Base-by-base conservation (phyloP, 2,797 vertebrate species). In the Alfaro cultratus region DNA sequence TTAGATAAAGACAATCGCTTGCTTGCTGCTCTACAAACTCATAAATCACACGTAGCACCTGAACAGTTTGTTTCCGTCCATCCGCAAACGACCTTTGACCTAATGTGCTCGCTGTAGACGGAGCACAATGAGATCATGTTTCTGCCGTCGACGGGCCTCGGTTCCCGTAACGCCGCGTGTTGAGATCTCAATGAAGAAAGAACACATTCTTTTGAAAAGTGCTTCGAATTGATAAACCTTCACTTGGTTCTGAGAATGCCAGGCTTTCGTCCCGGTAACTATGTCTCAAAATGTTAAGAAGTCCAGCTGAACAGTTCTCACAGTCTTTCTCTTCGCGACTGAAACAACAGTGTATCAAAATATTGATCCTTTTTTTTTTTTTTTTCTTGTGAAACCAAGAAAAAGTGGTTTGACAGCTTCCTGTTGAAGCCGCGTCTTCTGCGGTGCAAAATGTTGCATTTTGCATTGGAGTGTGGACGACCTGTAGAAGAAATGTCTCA, bases 21-120 rank as follows among this genome's bases (percentile, higher is more conserved):
- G 49, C 46, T 2, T n/a, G 85, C 57, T 73, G 62, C 46, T 77
- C 67, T 29, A 49, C 29, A 36, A 68, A 18, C 34, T 36, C 36
- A n/a, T 43, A 41, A 62, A 34, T 43, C 47, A 53, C 8, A 26
- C 29, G n/a, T 8, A 13, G 39, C 67, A 21, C 11, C 15, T 78
- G 67, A 70, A 70, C 23, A n/a, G 53, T 53, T 70, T 87, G 49
- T 79, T 83, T 80, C 77, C 13, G 43, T 60, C 1, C 0, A 29
- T 76, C 21, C 8, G 15, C 34, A 73, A 29, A 31, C 34, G 43
- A 13, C 51, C 23, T 72, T 74, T 62, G 83, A 85, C 51, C 68
- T 70, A 41, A 31, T 80, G 45, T 36, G 1, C 73, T 80, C 16
- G n/a, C 51, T 53, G 51, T 41, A 73, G 29, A 70, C 9, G 4